Conservation (phyloP, 2,888 invertebrate genomes). For the Drosophila neutralis region DNA sequence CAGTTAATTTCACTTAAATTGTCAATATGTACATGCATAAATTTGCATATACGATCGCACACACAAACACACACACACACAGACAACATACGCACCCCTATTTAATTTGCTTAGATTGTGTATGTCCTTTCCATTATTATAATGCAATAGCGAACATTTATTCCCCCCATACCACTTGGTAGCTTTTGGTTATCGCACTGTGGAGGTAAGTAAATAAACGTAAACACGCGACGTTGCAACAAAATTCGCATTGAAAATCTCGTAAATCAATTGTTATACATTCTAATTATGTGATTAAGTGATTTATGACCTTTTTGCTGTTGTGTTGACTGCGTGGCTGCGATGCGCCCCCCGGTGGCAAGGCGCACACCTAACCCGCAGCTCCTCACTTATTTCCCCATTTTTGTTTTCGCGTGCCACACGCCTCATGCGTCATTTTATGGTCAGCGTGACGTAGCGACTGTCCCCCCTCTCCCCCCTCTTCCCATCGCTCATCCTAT, state of each 20-base stretch:
- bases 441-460: constrained; percentile 54
- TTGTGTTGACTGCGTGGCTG: constrained; percentile 44
- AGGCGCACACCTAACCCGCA: constrained; percentile 6
- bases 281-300: constrained; percentile 81
- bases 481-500: not conserved
- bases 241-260: constrained; percentile 73
- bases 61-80: not conserved
- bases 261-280: constrained; percentile 81
- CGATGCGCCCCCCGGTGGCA: constrained; percentile 49
- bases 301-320: constrained; percentile 70
- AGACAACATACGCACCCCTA: constrained; percentile 4
- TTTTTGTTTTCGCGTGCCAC: constrained; percentile 21
- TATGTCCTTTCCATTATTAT: constrained; percentile 27
- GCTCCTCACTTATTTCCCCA: not conserved
- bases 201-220: constrained; percentile 69
- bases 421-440: constrained; percentile 54
- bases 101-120: constrained; percentile 52
- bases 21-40: constrained; percentile 39
- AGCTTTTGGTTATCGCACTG: constrained; percentile 4
- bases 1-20: constrained; percentile 12
- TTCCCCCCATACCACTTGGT: not conserved
- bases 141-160: constrained; percentile 49
- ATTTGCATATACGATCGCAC: constrained; percentile 12
- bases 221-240: constrained; percentile 71
- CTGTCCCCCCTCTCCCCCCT: constrained; percentile 7